phyloP scores from a whole-genome alignment of 2,888 invertebrate species.

The Eurytoma adleriae region DNA sequence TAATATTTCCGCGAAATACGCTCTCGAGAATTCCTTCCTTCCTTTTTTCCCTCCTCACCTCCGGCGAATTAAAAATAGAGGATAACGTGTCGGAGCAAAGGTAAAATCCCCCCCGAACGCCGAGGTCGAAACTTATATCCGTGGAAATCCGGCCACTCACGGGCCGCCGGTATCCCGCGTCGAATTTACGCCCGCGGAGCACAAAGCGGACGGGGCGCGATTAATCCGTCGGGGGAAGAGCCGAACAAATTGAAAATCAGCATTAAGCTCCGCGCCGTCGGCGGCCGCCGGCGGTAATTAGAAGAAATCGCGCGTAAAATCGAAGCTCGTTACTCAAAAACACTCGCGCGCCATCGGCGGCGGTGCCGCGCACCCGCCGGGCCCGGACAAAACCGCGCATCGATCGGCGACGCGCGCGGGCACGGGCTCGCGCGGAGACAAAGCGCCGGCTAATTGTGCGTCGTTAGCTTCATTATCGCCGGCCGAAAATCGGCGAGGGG shows the following conservation, averaged over 20 bases:
- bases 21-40: no score
- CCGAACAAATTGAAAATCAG: conserved; percentile 29
- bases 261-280: conserved; percentile 2
- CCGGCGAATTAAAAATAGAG: no score
- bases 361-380: no score
- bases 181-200: no score
- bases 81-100: no score
- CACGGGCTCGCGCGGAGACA: conserved; percentile 22
- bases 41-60: no score
- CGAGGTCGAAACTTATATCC: no score
- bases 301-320: conserved; percentile 22
- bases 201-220: neutral
- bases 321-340: conserved; percentile 35
- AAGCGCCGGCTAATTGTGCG: conserved; percentile 56
- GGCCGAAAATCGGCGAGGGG: conserved; percentile 48
- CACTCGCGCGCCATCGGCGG: neutral
- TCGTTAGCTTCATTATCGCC: conserved; percentile 56
- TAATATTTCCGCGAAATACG: conserved; percentile 3
- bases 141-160: no score
- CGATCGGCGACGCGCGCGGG: no score
- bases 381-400: no score
- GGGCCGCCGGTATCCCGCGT: no score
- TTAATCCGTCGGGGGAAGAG: conserved; percentile 20
- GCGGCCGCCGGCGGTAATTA: conserved; percentile 8
- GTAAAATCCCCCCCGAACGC: no score